Conservation (phyloP, 2,797 vertebrate species). For the Remorina albescens region DNA sequence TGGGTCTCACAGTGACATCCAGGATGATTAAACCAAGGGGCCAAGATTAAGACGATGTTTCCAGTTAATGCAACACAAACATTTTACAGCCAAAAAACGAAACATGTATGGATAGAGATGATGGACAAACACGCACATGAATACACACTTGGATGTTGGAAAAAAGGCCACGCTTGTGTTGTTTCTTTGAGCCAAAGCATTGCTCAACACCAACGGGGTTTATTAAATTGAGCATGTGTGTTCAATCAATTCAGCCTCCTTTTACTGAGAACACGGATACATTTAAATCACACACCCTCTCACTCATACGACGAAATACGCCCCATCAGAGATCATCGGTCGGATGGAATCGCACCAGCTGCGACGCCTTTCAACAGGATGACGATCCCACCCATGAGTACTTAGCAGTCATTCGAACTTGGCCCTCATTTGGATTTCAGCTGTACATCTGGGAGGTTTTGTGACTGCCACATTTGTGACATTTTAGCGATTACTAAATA, state of each 20-base stretch:
- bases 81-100: neutral
- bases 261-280: conserved; percentile 56
- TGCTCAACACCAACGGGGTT: conserved; percentile 79
- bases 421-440: neutral
- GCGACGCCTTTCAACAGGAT: neutral
- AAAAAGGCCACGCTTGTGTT: conserved; percentile 45
- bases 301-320: conserved; percentile 28
- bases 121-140: conserved; percentile 19
- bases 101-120: conserved; percentile 4
- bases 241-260: conserved; percentile 77
- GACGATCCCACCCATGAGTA: neutral
- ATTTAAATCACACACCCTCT: conserved; percentile 62
- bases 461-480: too few relatives aligned
- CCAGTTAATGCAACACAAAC: neutral
- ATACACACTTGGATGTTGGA: conserved; percentile 40
- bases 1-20: conserved; percentile 2
- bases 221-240: conserved; percentile 81
- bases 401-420: neutral
- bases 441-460: too few relatives aligned
- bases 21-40: neutral
- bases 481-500: too few relatives aligned
- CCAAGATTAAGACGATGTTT: neutral
- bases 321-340: neutral
- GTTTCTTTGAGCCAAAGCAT: conserved; percentile 63
- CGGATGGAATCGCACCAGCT: neutral